Evolutionary conservation across 2,888 invertebrate species (phyloP).

Genomic region (Steinernema hermaphroditum): DNA sequence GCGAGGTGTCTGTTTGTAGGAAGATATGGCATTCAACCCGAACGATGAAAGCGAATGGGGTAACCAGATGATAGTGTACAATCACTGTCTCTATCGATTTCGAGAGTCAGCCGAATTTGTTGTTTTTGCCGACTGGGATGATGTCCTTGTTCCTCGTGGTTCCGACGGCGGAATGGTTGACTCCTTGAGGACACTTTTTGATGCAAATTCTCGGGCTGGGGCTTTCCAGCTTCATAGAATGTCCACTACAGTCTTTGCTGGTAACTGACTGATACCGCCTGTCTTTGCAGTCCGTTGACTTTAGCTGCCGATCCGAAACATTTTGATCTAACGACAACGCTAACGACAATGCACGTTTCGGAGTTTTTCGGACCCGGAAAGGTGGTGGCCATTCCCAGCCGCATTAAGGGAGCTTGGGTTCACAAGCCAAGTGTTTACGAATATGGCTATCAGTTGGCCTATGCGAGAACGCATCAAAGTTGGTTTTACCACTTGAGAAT

Average conservation of each 20-base stretch:
- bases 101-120: conserved; percentile 45
- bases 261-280: conserved; percentile 30
- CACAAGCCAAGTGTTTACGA: background rate
- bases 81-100: conserved; percentile 46
- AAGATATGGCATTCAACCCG: conserved; percentile 41
- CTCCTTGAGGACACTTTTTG: conserved; percentile 34
- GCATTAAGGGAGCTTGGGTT: background rate
- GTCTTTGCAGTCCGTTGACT: background rate
- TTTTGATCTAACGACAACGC: conserved; percentile 9
- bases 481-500: background rate
- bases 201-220: conserved; percentile 37
- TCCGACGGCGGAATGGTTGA: conserved; percentile 37
- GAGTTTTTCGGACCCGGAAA: background rate
- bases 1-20: background rate
- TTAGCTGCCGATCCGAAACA: conserved; percentile 30
- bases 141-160: conserved; percentile 40
- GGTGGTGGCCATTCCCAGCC: background rate
- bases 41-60: conserved; percentile 44
- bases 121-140: conserved; percentile 47
- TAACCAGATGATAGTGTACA: conserved; percentile 39
- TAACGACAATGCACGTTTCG: conserved; percentile 33
- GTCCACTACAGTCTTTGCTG: conserved; percentile 34
- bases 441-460: background rate
- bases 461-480: background rate
- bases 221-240: conserved; percentile 39